Base-by-base conservation (phyloP, 2,888 invertebrate genomes). In the Myathropa florea region DNA sequence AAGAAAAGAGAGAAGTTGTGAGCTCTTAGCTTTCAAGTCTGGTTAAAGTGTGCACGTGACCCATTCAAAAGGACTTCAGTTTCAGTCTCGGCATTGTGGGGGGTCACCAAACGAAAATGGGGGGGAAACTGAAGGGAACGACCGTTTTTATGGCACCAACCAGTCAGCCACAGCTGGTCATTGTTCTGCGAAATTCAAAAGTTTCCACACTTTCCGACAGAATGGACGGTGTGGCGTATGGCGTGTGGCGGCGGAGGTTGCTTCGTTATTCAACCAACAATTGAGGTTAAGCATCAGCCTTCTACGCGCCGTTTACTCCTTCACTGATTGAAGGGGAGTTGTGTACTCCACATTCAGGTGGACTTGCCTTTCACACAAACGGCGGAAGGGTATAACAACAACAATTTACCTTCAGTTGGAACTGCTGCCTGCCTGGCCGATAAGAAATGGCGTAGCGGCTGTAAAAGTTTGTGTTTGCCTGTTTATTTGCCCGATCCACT, bases 381-480 rank as follows among this genome's bases (percentile, higher is more conserved):
- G 33, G 12, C 0, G 72, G 72, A 67, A 55, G 72, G 67, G 46
- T 36, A 36, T 53, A 67, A 80, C 63, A 72, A 73, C 28, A 80
- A 73, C 64, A 59, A 72, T 72, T 57, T 72, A 39, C 28, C 18
- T 60, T 18, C 46, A 70, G 46, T 79, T 65, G 12, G 71, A 61
- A 60, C 55, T 68, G 57, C 63, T 73, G 70, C 33, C 59, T 18
- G 59, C 33, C 59, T 18, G 59, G 39, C 60, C 21, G 75, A 83
- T 80, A 83, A 83, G 73, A 80, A 68, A 64, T 63, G 30, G 46
- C 28, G 57, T 59, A 21, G 71, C 36, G 65, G 61, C 30, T 67
- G 71, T 78, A 71, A 80, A 76, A 63, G 68, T 84, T 82, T 85
- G 63, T 85, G 68, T 71, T 64, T 77, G 77, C 53, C 36, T 82